Percentiles rank a stretch among this genome's conserved stretches.
These are phyloP conservation scores for Nothocercus julius DNA, from an alignment of 2,113 vertebrate genomes.

Conservation along the genomic window DNA sequence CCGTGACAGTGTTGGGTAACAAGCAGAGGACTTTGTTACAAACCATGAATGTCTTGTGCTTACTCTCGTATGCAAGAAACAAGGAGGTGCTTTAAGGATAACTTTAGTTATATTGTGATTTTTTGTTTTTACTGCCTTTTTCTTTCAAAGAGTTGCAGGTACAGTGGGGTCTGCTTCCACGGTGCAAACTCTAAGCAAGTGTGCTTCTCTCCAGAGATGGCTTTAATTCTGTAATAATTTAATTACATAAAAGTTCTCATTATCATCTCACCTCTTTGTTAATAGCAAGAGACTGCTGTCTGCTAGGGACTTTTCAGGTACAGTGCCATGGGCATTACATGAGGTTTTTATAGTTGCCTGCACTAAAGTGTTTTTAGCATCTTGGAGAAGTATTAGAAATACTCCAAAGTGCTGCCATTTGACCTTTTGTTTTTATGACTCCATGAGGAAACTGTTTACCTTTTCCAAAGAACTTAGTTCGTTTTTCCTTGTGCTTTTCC, in stretches of 20 bases:
- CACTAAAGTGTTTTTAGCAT: conserved; percentile 10
- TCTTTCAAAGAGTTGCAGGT: conserved; percentile 55
- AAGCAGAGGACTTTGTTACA: conserved; percentile 72
- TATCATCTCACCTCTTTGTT: conserved; percentile 68
- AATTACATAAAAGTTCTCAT: conserved; percentile 72
- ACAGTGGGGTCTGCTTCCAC: conserved; percentile 68
- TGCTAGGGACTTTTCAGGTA: conserved; percentile 67
- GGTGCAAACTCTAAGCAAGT: conserved; percentile 70
- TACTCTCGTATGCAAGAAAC: conserved; percentile 73
- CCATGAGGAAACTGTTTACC: neutral
- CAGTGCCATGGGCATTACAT: conserved; percentile 69
- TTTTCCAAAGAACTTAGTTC: neutral
- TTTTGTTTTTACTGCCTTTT: conserved; percentile 65
- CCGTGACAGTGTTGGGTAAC: conserved; percentile 58
- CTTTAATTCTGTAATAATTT: conserved; percentile 74
- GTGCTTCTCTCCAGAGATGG: conserved; percentile 74
- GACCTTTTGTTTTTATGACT: neutral
- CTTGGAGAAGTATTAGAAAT: neutral
- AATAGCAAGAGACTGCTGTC: conserved; percentile 79
- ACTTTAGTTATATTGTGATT: conserved; percentile 44
- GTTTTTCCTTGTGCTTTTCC: neutral
- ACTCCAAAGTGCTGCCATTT: neutral
- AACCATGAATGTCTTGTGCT: conserved; percentile 73
- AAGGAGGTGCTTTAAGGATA: conserved; percentile 76
- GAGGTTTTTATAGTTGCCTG: conserved; percentile 45